Conservation (phyloP, 2,888 invertebrate species). For the Heliconius charithonia region DNA sequence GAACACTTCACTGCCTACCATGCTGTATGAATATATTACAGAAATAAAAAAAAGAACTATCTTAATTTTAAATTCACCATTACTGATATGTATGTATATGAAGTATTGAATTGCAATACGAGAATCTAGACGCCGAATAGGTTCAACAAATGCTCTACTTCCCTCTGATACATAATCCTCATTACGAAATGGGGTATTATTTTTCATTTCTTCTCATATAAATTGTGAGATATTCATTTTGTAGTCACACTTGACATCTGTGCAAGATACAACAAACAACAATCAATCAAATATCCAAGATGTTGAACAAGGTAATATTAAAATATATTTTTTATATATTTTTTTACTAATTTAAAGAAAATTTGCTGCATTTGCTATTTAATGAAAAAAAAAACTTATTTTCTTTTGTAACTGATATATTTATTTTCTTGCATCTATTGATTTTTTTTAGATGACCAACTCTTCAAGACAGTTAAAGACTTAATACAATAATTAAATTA, state of each 20-base stretch:
- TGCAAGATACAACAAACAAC: slow-evolving; percentile 46
- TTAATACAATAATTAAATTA: no score
- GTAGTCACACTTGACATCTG: slow-evolving; percentile 61
- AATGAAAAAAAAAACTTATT: no score
- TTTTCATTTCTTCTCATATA: slow-evolving; percentile 78
- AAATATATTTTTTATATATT: not conserved
- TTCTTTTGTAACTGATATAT: no score
- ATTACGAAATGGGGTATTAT: slow-evolving; percentile 70
- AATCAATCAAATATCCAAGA: slow-evolving; percentile 44
- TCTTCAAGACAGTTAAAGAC: no score
- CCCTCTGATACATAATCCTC: slow-evolving; percentile 62
- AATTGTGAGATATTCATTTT: slow-evolving; percentile 58
- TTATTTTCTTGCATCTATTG: no score
- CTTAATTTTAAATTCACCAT: not conserved
- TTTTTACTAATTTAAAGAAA: not conserved
- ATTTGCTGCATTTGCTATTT: not conserved
- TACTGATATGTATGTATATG: slow-evolving; percentile 29
- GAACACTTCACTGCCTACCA: not conserved
- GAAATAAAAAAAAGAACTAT: not conserved
- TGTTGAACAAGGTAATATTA: slow-evolving; percentile 50
- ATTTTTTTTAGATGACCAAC: no score
- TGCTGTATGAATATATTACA: not conserved
- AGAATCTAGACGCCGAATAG: slow-evolving; percentile 50
- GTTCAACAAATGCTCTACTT: slow-evolving; percentile 64
- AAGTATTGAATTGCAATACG: slow-evolving; percentile 46